Evolutionary conservation across 2,797 vertebrate species (phyloP).

Genomic region (Masticophis lateralis): DNA sequence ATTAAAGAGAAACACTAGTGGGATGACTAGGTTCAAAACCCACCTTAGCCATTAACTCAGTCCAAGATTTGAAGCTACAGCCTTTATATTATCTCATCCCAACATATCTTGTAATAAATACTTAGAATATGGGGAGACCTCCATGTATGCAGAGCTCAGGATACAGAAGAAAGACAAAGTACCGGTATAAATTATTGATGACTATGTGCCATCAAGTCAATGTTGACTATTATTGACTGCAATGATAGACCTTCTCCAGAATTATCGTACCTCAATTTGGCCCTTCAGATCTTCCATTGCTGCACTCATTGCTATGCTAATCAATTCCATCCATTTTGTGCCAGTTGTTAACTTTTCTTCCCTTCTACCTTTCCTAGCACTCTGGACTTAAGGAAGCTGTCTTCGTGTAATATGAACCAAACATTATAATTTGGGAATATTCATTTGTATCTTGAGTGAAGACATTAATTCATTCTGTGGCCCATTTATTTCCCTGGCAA

Average conservation of each 20-base stretch:
- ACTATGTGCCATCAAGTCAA: neutral
- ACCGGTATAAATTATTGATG: neutral
- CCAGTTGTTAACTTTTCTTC: neutral
- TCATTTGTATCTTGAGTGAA: neutral
- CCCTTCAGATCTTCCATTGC: neutral
- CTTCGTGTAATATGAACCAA: neutral
- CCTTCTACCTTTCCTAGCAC: neutral
- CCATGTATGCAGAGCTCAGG: neutral
- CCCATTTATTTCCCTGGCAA: neutral
- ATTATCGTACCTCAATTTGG: neutral
- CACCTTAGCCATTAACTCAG: neutral
- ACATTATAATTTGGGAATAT: neutral
- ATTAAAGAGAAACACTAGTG: neutral
- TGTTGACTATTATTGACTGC: neutral
- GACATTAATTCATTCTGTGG: neutral
- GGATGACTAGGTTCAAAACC: neutral
- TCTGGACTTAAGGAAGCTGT: neutral
- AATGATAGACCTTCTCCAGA: neutral
- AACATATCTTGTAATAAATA: neutral
- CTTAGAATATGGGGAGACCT: neutral
- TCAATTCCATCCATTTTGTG: neutral
- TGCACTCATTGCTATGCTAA: neutral
- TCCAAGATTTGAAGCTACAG: neutral
- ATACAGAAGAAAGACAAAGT: neutral
- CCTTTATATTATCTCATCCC: neutral